Evolutionary conservation across 2,797 vertebrate species (phyloP).

Genomic region (Hypotaenidia philippensis): DNA sequence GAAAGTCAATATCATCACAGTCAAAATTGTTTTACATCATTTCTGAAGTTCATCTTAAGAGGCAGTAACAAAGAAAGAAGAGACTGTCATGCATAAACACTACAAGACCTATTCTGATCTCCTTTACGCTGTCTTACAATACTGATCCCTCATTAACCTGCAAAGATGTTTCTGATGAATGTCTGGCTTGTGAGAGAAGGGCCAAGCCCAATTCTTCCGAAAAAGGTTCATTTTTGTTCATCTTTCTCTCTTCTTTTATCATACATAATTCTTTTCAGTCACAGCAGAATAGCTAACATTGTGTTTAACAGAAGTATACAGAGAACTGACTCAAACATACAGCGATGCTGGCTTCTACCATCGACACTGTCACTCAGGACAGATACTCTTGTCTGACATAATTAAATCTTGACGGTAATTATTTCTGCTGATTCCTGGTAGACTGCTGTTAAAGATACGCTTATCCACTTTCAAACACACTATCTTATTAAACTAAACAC

Average conservation of each 20-base stretch:
- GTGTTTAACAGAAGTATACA: constrained; percentile 50
- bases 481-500: constrained; percentile 79
- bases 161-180: neutral
- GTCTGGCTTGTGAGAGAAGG: neutral
- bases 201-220: neutral
- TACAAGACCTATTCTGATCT: neutral
- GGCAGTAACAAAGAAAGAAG: neutral
- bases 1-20: neutral
- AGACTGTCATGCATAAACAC: neutral
- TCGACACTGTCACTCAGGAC: constrained; percentile 69
- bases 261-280: constrained; percentile 26
- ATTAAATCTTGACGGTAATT: constrained; percentile 81
- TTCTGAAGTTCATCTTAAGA: neutral
- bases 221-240: neutral
- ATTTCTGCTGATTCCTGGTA: constrained; percentile 79
- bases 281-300: constrained; percentile 43
- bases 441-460: constrained; percentile 75
- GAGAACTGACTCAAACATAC: constrained; percentile 51
- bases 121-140: neutral
- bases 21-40: neutral
- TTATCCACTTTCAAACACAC: constrained; percentile 74
- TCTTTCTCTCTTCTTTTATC: neutral
- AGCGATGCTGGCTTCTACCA: constrained; percentile 56
- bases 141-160: neutral
- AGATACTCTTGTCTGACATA: constrained; percentile 78